These are phyloP conservation scores for Meriones psammophilus DNA, from an alignment of 2,797 vertebrate species.

Conservation along the genomic window DNA sequence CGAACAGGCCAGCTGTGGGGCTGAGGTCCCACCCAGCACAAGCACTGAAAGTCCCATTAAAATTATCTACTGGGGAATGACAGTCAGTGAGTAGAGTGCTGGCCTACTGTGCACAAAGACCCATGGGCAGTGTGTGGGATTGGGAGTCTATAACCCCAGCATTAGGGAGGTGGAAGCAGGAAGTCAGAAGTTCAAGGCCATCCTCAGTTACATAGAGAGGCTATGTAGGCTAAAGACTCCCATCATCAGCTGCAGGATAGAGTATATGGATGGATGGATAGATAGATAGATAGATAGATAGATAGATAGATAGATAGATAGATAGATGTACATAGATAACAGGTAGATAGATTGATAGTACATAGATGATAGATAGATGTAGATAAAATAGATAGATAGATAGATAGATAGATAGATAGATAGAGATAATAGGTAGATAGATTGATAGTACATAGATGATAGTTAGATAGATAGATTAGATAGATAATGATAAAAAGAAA, in stretches of 20 bases:
- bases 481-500: neutral
- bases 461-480: neutral
- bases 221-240: neutral
- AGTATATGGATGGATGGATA: neutral
- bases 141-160: neutral
- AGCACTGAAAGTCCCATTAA: neutral
- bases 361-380: neutral
- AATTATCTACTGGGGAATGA: neutral
- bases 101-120: neutral
- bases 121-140: too few species aligned
- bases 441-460: too few species aligned
- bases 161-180: neutral
- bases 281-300: neutral
- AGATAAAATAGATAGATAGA: neutral
- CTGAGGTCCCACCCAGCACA: neutral
- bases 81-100: neutral
- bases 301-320: neutral
- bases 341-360: neutral
- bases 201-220: neutral
- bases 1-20: neutral
- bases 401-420: neutral
- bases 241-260: neutral
- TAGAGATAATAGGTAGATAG: neutral
- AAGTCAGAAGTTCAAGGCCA: neutral
- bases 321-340: neutral